Conservation (phyloP, 2,888 invertebrate species). For the Oligia latruncula region DNA sequence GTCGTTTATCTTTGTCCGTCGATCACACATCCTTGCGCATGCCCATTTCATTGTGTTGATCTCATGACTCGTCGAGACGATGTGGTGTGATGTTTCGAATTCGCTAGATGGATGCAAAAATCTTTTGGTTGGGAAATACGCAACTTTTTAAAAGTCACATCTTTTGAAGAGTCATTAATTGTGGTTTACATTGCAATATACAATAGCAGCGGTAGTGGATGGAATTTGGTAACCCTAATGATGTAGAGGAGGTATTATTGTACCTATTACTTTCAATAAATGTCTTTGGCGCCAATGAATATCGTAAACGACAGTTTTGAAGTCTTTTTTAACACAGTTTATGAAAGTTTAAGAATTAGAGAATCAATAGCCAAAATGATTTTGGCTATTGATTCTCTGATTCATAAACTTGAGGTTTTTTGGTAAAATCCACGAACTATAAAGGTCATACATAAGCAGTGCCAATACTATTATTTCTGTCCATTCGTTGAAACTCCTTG, state of each 20-base stretch:
- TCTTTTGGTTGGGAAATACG: not conserved
- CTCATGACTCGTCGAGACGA: slow-evolving; percentile 13
- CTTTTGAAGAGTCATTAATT: not conserved
- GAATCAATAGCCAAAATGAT: not conserved
- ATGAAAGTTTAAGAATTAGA: not conserved
- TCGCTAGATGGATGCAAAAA: slow-evolving; percentile 8
- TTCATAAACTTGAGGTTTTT: too few relatives aligned
- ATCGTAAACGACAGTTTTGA: not conserved
- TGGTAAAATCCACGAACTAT: not conserved
- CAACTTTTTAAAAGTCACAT: not conserved
- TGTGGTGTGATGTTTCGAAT: slow-evolving; percentile 35
- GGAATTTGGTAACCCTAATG: not conserved
- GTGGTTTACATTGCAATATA: not conserved
- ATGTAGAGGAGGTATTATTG: not conserved
- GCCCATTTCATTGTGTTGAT: slow-evolving; percentile 50
- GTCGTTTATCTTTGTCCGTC: slow-evolving; percentile 57
- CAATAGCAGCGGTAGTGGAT: not conserved
- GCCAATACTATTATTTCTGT: not conserved
- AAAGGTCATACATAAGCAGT: not conserved
- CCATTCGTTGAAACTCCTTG: slow-evolving; percentile 31
- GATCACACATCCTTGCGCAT: slow-evolving; percentile 54
- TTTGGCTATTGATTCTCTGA: too few relatives aligned
- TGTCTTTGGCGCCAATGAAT: not conserved
- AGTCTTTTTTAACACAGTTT: not conserved
- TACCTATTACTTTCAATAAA: not conserved